Evolutionary conservation across 2,113 vertebrate species (phyloP).

Genomic region (Notothenia coriiceps): DNA sequence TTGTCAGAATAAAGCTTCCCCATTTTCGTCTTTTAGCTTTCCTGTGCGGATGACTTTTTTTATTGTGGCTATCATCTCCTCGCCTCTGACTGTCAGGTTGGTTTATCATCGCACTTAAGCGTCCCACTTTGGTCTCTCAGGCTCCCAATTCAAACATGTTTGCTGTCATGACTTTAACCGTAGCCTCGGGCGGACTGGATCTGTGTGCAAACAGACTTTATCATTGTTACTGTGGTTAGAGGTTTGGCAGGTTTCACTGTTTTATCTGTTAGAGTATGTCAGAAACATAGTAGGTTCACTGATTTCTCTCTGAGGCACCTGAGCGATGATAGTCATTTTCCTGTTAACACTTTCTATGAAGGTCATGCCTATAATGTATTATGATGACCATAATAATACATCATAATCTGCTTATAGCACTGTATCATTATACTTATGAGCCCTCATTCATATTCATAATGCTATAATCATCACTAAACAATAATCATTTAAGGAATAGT

Average conservation of each 20-base stretch:
- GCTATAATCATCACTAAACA: no score
- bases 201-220: slow-evolving; percentile 22
- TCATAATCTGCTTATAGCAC: no score
- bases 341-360: no score
- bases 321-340: not conserved
- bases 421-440: no score
- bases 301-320: slow-evolving; percentile 8
- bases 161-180: slow-evolving; percentile 29
- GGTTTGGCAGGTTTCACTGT: slow-evolving; percentile 16
- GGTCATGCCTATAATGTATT: no score
- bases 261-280: not conserved
- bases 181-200: slow-evolving; percentile 31
- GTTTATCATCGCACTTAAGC: slow-evolving; percentile 36
- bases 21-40: slow-evolving; percentile 27
- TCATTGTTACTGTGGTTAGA: not conserved
- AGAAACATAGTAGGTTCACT: not conserved
- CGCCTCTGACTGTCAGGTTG: slow-evolving; percentile 31
- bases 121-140: slow-evolving; percentile 31
- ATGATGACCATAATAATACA: no score
- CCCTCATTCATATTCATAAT: no score
- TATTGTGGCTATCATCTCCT: slow-evolving; percentile 36
- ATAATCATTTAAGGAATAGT: no score
- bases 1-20: slow-evolving; percentile 37
- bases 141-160: slow-evolving; percentile 29
- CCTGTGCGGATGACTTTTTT: slow-evolving; percentile 23